Evolutionary conservation across 1,140 invertebrate species (phyloP), one percentile per base, ranked within the genome.

Genomic region (Monochamus saltuarius): DNA sequence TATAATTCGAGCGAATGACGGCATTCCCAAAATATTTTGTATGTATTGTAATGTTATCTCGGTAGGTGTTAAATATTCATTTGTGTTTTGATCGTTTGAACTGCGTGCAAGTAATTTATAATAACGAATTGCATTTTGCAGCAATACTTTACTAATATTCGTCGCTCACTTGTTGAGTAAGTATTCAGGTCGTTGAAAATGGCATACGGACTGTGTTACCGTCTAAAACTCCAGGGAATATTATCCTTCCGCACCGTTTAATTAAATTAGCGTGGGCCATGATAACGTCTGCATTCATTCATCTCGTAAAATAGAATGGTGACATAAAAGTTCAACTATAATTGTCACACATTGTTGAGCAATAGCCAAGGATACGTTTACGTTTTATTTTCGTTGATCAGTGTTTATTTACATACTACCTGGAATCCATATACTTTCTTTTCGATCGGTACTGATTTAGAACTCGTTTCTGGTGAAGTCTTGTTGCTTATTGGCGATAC

Each of bases 251-350:
- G 14, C 39, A 8, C 11, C 39, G 8, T 2, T 40, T 11, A 40
- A n/a, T 16, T 40, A n/a, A 11, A 47, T 47, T 47, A 19, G 45
- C 17, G 45, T 47, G 19, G 45, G 17, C 45, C 13, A 29, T 11
- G 17, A 22, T 17, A 16, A 47, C 29, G 45, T 22, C 17, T 47
- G n/a, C 45, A 19, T 47, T n/a, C 45, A 47, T 47, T 47, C 45
- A 47, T 47, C 45, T 19, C 17, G n/a, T 19, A 19, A 47, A 19
- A 47, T 47, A 47, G 11, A 19, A 47, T 7, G 17, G 10, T 47
- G 45, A 47, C 45, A 47, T 47, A 19, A 19, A 29, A 47, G 45
- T 47, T 47, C 45, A 47, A 11, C 45, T 47, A 47, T 47, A 22
- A 47, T 47, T 47, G 45, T 22, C 17, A 9, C 7, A 29, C 19